A percentile compares a stretch with the other conserved stretches of the same genome.
Conservation (phyloP, 2,113 vertebrate genomes). For the Andinoacara biseriatus region DNA sequence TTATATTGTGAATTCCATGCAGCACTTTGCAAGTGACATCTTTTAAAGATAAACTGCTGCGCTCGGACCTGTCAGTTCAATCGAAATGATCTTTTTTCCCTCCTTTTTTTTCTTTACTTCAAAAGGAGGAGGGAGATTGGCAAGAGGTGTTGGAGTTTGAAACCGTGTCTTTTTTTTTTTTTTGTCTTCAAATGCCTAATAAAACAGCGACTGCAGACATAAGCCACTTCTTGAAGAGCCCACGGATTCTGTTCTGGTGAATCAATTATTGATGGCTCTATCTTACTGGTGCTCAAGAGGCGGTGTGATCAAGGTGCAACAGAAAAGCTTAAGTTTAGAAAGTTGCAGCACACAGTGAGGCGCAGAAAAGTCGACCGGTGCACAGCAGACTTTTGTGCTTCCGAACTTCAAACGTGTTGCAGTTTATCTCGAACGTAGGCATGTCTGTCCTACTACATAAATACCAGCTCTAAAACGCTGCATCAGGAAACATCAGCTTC, state of each 20-base stretch:
- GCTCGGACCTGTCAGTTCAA: slow-evolving; percentile 33
- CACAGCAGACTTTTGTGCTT: background rate
- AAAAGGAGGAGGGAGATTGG: slow-evolving; percentile 32
- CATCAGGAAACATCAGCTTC: slow-evolving; percentile 51
- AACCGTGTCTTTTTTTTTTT: background rate
- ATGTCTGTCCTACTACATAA: slow-evolving; percentile 42
- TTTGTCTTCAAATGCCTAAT: slow-evolving; percentile 24
- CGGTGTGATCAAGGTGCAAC: slow-evolving; percentile 50
- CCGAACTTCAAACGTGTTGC: slow-evolving; percentile 33
- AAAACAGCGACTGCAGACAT: slow-evolving; percentile 36
- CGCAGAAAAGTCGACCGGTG: background rate
- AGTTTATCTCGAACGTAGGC: slow-evolving; percentile 34
- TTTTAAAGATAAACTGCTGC: slow-evolving; percentile 28
- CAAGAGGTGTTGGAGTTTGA: slow-evolving; percentile 14
- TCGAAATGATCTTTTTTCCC: slow-evolving; percentile 13
- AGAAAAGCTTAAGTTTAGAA: slow-evolving; percentile 41
- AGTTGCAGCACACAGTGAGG: slow-evolving; percentile 20
- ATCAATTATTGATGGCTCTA: slow-evolving; percentile 62
- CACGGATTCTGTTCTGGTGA: slow-evolving; percentile 25
- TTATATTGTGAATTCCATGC: background rate
- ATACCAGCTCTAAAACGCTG: slow-evolving; percentile 24
- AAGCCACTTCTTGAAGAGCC: slow-evolving; percentile 31
- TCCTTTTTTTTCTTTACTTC: background rate
- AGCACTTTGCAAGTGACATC: slow-evolving; percentile 6
- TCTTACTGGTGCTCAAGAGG: slow-evolving; percentile 24